Base-by-base conservation (phyloP, 2,797 vertebrate species). In the Danio aesculapii region DNA sequence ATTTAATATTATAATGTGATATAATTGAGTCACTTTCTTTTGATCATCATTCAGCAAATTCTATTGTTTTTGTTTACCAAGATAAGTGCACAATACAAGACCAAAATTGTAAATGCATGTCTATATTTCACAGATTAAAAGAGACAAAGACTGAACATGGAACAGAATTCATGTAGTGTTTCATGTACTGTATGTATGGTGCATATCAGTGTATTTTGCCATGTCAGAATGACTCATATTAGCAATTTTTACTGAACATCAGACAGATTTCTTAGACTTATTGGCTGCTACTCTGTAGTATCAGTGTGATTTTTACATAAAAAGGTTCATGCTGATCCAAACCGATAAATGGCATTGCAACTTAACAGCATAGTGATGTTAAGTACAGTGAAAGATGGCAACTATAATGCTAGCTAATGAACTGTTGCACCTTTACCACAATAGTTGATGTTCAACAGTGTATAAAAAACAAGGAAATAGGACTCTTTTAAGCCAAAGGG, bases 1-100 rank as follows among this genome's bases (percentile, higher is more conserved):
- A 49, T 61, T 59, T 43, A 67, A 46, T 30, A 53, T 41, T 21
- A 58, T 68, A 30, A 30, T 66, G 19, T 58, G 21, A 77, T 9
- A 0, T 17, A 14, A 47, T 57, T 9, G 30, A 10, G 19, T 30
- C 14, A 67, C 50, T 68, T 55, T 75, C 5, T 30, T 47, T 77
- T 77, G 43, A 77, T 58, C 7, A 47, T 39, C 16, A 17, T 30
- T 69, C 2, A 2, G 2, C n/a, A n/a, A 1, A 30, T 2, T 41
- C 43, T 58, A 68, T 17, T 69, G 46, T n/a, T 43, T 61, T 61
- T 78, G 30, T n/a, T 69, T 41, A 8, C 52, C 2, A 49, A 16
- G 44, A n/a, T 41, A 72, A 72, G 53, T 17, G 5, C 53, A 13
- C n/a, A 44, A n/a, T 72, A 57, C 52, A 57, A 71, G 52, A 71